Base-by-base conservation (phyloP, 2,113 vertebrate species). In the Callionymus lyra region DNA sequence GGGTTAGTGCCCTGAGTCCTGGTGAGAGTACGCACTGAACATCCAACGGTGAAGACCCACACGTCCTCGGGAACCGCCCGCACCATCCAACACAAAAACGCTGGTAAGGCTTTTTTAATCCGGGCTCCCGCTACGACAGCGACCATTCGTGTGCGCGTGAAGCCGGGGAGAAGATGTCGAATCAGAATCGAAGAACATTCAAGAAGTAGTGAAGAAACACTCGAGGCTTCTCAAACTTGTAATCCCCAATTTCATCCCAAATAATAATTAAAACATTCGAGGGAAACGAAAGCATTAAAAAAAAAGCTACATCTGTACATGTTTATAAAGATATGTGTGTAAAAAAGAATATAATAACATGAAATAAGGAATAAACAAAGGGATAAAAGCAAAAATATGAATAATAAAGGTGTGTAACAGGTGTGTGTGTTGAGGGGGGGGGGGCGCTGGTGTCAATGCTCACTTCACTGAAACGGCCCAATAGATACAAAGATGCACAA, bases 401-500 rank as follows among this genome's bases (percentile, higher is more conserved):
- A 85, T 84, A 86, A 58, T 63, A 63, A 50, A 15, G 48, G 62
- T 36, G 84, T 80, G 64, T 74, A 88, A 82, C 77, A 57, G 34
- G 34, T 27, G 8, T 4, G 21, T 5, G 21, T 27, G 21, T 27
- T 4, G 8, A 8, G 21, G 21, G 21, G 21, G 21, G 21, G 21
- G 21, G 21, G 21, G 21, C 4, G 21, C 4, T 5, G 21, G 21
- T 44, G 63, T 75, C 62, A 61, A 80, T 71, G 81, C 82, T 79
- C 68, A 77, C 79, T 81, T 88, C 85, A 87, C 81, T 83, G 85
- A 85, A 85, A 85, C 84, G 78, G 81, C 81, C 82, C 86, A 85
- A 88, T 82, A 85, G 82, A 79, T 80, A 68, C 77, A 89, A 87
- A 85, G 85, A 84, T 83, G 84, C 82, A 88, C 85, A 89, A 88